These are phyloP conservation scores for Motacilla tschutschensis DNA, from an alignment of 2,113 vertebrate genomes.

Conservation along the genomic window DNA sequence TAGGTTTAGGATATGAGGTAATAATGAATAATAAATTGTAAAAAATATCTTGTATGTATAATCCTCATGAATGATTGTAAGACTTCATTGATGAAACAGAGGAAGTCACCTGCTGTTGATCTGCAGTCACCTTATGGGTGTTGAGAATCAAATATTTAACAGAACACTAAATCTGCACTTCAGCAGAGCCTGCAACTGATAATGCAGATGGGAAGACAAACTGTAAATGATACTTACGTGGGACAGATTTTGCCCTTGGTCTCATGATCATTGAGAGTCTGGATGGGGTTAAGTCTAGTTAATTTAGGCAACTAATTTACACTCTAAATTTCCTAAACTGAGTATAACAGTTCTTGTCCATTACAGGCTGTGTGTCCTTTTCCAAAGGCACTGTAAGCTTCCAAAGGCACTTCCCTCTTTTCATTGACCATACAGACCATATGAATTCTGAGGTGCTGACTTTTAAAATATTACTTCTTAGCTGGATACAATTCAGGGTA, in stretches of 20 bases:
- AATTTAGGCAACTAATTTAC: neutral
- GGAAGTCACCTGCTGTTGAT: neutral
- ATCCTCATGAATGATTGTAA: neutral
- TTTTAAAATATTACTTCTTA: neutral
- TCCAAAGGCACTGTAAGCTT: neutral
- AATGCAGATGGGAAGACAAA: neutral
- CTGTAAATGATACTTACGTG: neutral
- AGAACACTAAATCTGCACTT: neutral
- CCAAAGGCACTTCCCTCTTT: neutral
- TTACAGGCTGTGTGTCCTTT: neutral
- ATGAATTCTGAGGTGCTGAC: neutral
- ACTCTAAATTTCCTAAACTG: neutral
- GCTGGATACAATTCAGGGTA: neutral
- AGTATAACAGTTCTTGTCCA: neutral
- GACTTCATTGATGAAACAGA: neutral
- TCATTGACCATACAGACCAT: accelerated
- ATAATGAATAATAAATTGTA: neutral
- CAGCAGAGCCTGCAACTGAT: neutral
- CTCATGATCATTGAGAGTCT: neutral
- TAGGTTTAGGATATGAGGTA: neutral
- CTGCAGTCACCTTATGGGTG: neutral
- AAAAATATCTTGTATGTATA: neutral
- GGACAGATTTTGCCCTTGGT: neutral
- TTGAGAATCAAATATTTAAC: neutral
- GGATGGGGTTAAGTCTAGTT: neutral